Evolutionary conservation across 2,888 invertebrate species (phyloP).

Genomic region (Cyaniris semiargus): DNA sequence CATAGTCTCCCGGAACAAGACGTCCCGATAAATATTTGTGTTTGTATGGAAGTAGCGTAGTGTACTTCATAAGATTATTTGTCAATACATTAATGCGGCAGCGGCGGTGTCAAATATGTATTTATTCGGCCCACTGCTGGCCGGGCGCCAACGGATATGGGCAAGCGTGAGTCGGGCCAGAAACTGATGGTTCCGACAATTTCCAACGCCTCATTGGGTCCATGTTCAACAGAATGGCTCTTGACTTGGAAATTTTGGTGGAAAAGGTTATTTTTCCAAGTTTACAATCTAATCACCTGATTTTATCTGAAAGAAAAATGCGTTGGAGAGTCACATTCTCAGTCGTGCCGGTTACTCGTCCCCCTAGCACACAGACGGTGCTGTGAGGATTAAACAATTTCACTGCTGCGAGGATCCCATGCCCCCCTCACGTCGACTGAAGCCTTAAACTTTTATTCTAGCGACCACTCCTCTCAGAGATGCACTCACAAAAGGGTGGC

Average conservation of each 20-base stretch:
- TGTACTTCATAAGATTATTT: slow-evolving; percentile 16
- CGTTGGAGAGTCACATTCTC: too few relatives aligned
- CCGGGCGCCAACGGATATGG: neutral
- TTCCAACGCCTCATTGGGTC: neutral
- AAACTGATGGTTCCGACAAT: neutral
- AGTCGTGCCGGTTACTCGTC: too few relatives aligned
- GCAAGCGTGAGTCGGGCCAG: neutral
- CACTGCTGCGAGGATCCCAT: too few relatives aligned
- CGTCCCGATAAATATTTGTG: neutral
- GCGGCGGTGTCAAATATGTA: slow-evolving; percentile 26
- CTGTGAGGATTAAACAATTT: too few relatives aligned
- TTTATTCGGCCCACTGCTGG: slow-evolving; percentile 20
- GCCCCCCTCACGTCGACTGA: too few relatives aligned
- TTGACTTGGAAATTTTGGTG: too few relatives aligned
- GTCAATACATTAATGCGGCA: slow-evolving; percentile 7
- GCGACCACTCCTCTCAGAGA: neutral
- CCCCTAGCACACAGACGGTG: too few relatives aligned
- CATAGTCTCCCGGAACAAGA: neutral
- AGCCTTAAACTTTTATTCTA: too few relatives aligned
- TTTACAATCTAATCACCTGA: too few relatives aligned
- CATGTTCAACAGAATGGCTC: neutral
- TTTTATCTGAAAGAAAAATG: too few relatives aligned
- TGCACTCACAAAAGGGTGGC: neutral
- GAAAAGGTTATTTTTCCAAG: too few relatives aligned
- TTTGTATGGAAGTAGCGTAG: neutral